Base-by-base conservation (phyloP, 2,797 vertebrate species). In the Apodemus agrarius region DNA sequence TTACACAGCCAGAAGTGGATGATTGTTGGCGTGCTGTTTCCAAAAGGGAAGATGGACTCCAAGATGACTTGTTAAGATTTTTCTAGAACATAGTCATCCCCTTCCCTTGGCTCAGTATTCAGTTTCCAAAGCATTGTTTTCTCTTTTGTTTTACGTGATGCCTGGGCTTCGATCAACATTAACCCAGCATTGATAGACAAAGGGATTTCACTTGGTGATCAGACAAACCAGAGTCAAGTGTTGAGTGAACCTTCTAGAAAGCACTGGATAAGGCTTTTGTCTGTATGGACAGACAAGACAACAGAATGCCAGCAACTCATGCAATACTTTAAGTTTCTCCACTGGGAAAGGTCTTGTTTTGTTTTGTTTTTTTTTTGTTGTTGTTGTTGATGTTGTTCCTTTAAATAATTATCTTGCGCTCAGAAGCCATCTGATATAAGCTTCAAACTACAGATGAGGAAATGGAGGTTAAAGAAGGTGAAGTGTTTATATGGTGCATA, bases 71-170 rank as follows among this genome's bases (percentile, higher is more conserved):
- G 57, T 46, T 78, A 85, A 63, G 76, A 87, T 65, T 94, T 88
- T 94, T 76, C 78, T 90, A 49, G 22, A 88, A 52, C 83, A 43
- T 34, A 31, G 61, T 85, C 29, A 59, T 89, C n/a, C 31, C 13
- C 3, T 87, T 43, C 65, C 72, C 81, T 40, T 10, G 49, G 76
- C 89, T 78, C 80, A 40, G 49, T 81, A 69, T 65, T 91, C 76
- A 29, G 90, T 90, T 81, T 95, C 37, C 89, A 93, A 95, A 54
- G 29, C 59, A 89, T 87, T 54, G 84, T 85, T 96, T 93, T 83
- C 19, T 86, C 43, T 5, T 76, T n/a, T 19, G 34, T n/a, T 76
- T 22, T 37, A 86, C 37, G 37, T 43, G 40, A 1, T 78, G 46
- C 40, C 57, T 54, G 34, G 37, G 3, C 61, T 52, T 59, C 74